Percentiles rank a stretch among this genome's conserved stretches.
Conservation (phyloP, 1,140 invertebrate genomes). For the Aphaenogaster ashmeadi region DNA sequence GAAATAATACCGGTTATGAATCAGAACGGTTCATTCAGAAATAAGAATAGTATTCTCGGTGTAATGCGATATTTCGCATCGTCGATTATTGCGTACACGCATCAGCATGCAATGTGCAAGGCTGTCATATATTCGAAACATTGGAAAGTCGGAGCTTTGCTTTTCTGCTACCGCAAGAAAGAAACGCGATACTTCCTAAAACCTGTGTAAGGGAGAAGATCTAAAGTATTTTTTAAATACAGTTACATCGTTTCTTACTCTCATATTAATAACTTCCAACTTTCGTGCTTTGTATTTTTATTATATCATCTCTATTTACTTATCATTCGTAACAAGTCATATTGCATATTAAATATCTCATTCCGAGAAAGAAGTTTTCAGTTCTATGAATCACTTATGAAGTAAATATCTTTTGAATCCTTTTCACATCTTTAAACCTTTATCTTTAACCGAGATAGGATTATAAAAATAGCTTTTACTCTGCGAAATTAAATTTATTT, state of each 20-base stretch:
- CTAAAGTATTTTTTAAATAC: background rate
- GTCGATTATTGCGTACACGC: constrained; percentile 12
- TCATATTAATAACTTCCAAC: background rate
- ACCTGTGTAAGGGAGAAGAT: background rate
- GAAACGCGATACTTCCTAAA: constrained; percentile 34
- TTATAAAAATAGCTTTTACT: background rate
- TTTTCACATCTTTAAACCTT: background rate
- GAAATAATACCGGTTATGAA: background rate
- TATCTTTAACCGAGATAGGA: background rate
- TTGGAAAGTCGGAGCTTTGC: background rate
- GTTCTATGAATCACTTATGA: background rate
- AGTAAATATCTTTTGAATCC: constrained; percentile 3
- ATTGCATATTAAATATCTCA: background rate
- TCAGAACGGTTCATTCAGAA: background rate
- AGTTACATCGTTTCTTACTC: background rate
- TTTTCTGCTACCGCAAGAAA: background rate
- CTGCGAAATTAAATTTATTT: background rate
- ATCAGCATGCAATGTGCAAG: constrained; percentile 39
- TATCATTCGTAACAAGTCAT: constrained; percentile 1
- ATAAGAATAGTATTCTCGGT: constrained; percentile 9
- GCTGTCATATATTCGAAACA: constrained; percentile 25
- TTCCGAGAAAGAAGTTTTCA: background rate
- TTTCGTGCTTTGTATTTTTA: background rate
- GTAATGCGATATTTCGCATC: constrained; percentile 50
- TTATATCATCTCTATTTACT: background rate